Conservation (phyloP, 2,888 invertebrate genomes). For the Morpho achilles region DNA sequence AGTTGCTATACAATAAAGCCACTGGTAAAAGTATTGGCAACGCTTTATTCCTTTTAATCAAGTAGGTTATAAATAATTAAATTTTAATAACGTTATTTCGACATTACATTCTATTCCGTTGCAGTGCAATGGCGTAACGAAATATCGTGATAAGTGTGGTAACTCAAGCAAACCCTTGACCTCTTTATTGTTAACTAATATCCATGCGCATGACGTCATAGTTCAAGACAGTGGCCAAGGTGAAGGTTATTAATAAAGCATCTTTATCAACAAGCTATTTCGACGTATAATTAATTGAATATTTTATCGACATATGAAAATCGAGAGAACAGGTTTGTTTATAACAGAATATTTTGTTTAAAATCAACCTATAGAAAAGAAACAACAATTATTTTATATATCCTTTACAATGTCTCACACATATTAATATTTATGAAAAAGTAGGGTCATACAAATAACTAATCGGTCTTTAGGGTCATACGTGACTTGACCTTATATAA, state of each 20-base stretch:
- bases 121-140: conserved; percentile 19
- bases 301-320: too few species aligned
- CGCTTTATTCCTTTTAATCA: conserved; percentile 9
- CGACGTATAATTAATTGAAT: too few species aligned
- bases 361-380: too few species aligned
- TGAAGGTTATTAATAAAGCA: conserved; percentile 33
- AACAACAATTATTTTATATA: too few species aligned
- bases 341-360: not conserved
- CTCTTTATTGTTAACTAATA: conserved; percentile 44
- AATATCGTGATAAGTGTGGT: conserved; percentile 21
- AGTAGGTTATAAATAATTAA: conserved; percentile 5
- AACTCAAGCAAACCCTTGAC: conserved; percentile 41
- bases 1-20: too few species aligned
- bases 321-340: not conserved
- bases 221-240: conserved; percentile 39
- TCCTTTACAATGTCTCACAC: too few species aligned
- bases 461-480: too few species aligned
- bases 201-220: conserved; percentile 36
- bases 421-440: too few species aligned
- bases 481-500: too few species aligned
- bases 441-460: too few species aligned
- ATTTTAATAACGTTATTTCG: conserved; percentile 16
- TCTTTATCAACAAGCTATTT: not conserved
- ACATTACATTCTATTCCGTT: conserved; percentile 19
- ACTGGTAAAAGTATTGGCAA: not conserved